phyloP scores from a whole-genome alignment of 2,888 invertebrate genomes.

The Eupithecia inturbata region DNA sequence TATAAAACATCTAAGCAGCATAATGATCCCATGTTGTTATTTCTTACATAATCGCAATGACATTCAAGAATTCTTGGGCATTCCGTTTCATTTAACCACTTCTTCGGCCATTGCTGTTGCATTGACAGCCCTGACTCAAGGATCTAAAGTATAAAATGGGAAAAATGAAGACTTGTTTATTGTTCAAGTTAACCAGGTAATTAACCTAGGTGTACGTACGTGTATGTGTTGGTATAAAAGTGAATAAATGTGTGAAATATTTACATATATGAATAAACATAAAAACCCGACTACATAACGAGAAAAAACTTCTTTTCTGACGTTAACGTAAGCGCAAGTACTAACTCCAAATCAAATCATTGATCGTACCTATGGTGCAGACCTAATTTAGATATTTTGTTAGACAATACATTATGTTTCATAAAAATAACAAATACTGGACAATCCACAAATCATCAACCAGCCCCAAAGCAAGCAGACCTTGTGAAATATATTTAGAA shows the following conservation, averaged over 20 bases:
- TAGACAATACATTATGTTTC: neutral
- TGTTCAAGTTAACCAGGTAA: conserved; percentile 1
- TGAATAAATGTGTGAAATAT: neutral
- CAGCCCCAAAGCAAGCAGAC: neutral
- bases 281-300: neutral
- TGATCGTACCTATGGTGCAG: neutral
- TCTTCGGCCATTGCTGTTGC: conserved; percentile 8
- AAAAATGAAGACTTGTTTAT: neutral
- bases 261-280: neutral
- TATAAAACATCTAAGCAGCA: neutral
- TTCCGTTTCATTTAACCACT: conserved; percentile 20
- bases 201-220: neutral
- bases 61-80: conserved; percentile 8
- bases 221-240: neutral
- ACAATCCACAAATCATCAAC: neutral
- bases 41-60: conserved; percentile 15
- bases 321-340: neutral
- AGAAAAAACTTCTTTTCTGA: neutral
- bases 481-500: neutral
- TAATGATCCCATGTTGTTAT: neutral
- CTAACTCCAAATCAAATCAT: neutral
- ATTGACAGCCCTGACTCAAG: conserved; percentile 14
- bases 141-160: conserved; percentile 9
- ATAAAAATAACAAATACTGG: neutral
- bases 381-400: neutral